Evolutionary conservation across 1,140 invertebrate genomes (phyloP).

Genomic region (Oppia nitens): DNA sequence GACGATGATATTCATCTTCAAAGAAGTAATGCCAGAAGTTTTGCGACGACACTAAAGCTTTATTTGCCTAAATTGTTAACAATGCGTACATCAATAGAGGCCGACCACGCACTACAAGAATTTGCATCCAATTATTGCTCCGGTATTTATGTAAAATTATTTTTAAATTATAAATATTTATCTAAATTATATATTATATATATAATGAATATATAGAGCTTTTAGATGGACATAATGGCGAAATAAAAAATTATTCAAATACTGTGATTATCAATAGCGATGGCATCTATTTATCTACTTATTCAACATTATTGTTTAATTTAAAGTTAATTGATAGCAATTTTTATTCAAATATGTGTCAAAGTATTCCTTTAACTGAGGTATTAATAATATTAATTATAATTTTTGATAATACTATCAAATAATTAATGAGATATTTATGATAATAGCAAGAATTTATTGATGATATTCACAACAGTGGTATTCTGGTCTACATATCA

Average conservation of each 20-base stretch:
- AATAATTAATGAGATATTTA: too few relatives aligned
- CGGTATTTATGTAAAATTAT: slow-evolving; percentile 35
- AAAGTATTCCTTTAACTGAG: slow-evolving; percentile 37
- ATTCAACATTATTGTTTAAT: slow-evolving; percentile 61
- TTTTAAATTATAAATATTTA: background rate
- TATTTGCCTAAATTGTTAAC: slow-evolving; percentile 50
- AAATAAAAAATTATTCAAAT: background rate
- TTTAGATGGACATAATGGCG: slow-evolving; percentile 16
- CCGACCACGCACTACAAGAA: slow-evolving; percentile 73
- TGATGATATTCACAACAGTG: slow-evolving; percentile 72
- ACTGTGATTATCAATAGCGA: slow-evolving; percentile 48
- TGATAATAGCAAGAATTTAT: slow-evolving; percentile 66
- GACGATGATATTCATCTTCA: slow-evolving; percentile 20
- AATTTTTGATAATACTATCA: too few relatives aligned
- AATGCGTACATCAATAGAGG: slow-evolving; percentile 54
- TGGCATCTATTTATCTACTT: slow-evolving; percentile 77
- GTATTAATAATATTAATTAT: too few relatives aligned
- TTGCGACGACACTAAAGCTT: slow-evolving; percentile 37
- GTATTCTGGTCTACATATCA: slow-evolving; percentile 73
- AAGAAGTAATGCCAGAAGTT: background rate
- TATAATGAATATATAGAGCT: slow-evolving; percentile 26
- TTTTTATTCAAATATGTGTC: slow-evolving; percentile 49
- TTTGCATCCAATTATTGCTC: slow-evolving; percentile 80
- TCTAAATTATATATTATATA: slow-evolving; percentile 14
- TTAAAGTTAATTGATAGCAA: slow-evolving; percentile 54